Percentiles rank a stretch among this genome's conserved stretches.
Conservation (phyloP, 92 coral and sea anemone genomes). For the Montipora capitata region DNA sequence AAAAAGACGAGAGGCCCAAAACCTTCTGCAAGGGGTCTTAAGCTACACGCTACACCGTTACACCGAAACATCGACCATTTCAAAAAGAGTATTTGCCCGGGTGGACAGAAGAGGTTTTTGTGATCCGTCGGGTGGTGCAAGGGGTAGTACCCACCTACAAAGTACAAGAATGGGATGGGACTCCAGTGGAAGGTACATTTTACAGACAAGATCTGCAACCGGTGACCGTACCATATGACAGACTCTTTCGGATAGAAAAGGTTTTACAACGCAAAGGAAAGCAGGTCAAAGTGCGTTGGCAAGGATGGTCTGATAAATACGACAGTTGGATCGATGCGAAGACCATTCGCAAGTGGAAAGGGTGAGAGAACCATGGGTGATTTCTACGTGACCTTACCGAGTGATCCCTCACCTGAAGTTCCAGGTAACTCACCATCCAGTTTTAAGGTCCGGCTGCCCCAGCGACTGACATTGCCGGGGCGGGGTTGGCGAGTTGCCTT, state of each 20-base stretch:
- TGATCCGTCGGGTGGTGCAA: neutral
- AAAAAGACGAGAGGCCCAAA: too few species aligned
- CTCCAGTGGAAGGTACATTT: conserved; percentile 36
- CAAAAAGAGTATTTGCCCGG: too few species aligned
- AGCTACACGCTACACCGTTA: neutral
- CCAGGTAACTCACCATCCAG: neutral
- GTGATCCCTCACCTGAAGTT: neutral
- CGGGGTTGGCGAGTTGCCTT: neutral
- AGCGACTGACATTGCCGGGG: neutral
- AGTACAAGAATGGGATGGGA: conserved; percentile 37
- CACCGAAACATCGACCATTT: too few species aligned
- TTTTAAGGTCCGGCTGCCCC: neutral
- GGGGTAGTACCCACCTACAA: conserved; percentile 21
- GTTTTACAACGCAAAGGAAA: neutral
- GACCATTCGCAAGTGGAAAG: neutral
- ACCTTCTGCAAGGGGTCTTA: neutral
- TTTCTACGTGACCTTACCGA: neutral
- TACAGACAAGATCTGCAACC: conserved; percentile 53
- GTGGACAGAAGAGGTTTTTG: conserved; percentile 69
- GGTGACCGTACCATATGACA: conserved; percentile 21
- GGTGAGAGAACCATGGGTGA: neutral
- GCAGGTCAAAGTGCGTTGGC: neutral
- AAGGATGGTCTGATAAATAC: neutral
- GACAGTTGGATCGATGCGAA: neutral
- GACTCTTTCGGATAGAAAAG: conserved; percentile 41